Base-by-base conservation (phyloP, 1,140 invertebrate species). In the Sinella curviseta region DNA sequence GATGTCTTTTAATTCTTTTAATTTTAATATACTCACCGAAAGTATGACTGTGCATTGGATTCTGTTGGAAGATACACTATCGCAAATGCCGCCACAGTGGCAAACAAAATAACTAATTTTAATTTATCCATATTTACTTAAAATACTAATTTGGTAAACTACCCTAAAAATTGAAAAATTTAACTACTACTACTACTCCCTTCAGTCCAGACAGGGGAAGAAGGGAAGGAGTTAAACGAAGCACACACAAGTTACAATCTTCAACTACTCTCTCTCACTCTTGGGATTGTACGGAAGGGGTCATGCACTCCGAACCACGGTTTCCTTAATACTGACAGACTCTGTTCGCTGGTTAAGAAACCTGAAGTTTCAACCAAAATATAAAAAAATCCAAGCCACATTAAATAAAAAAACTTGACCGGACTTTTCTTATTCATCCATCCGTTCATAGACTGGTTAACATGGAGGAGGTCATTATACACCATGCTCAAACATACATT, bases 121-220 rank as follows among this genome's bases (percentile, higher is more conserved):
- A 81, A 81, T 78, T 84, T 84, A 79, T 84, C 81, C 83, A 84
- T 84, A 39, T 31, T 77, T 24, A 36, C n/a, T n/a, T n/a, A 48
- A 57, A 73, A 75, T 33, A 35, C 28, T 33, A 57, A 35, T 57
- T 76, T 78, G 73, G 80, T 81, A 55, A 80, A 31, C 65, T 70
- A 70, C 4, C 65, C 65, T 70, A 70, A 3, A 70, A 70, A 12
- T 12, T 31, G 26, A 31, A 33, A 70, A 70, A 70, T 70, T 31
- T 3, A 31, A 30, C 31, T 12, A 48, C 39, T 12, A 48, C 8
- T 48, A 8, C 65, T 70, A 33, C 8, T 33, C 65, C 31, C 65
- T 70, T 60, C 57, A 60, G 57, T 60, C 14, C 57, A 26, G 14
- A 48, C 39, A 48, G 4, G 39, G 3, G 57, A 60, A 33, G 65